These are phyloP conservation scores for Branchipolynoe longqiensis DNA, from an alignment of 2,888 invertebrate species.

Conservation along the genomic window DNA sequence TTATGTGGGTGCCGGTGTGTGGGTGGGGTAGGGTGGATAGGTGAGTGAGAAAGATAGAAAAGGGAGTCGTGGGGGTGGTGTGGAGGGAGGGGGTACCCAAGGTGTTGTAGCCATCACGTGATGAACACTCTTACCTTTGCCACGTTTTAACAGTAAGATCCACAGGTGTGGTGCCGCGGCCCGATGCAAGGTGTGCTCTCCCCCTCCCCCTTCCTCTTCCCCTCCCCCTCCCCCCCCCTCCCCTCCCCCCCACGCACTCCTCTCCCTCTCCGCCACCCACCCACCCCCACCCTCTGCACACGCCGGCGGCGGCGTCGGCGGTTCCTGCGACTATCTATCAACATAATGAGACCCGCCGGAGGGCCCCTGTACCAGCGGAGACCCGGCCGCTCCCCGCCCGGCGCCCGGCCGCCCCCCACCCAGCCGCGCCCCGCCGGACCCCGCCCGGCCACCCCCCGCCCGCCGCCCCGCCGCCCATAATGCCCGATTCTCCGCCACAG, in stretches of 20 bases:
- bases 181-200: too few species aligned
- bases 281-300: too few species aligned
- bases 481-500: conserved; percentile 16
- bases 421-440: conserved; percentile 3
- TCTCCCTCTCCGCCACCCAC: not conserved
- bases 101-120: too few species aligned
- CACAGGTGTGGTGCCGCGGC: too few species aligned
- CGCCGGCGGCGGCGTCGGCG: not conserved
- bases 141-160: too few species aligned
- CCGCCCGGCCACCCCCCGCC: not conserved
- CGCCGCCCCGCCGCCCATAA: not conserved
- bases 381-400: conserved; percentile 6
- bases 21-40: too few species aligned
- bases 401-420: not conserved
- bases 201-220: too few species aligned
- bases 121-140: too few species aligned
- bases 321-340: conserved; percentile 49
- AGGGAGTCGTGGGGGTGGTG: too few species aligned
- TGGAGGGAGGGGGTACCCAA: too few species aligned
- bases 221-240: not conserved
- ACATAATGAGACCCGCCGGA: conserved; percentile 26
- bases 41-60: too few species aligned
- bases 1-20: too few species aligned
- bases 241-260: not conserved
- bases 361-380: conserved; percentile 28